Evolutionary conservation across 2,797 vertebrate genomes (phyloP).

Genomic region (Pyrrhura leucotis): DNA sequence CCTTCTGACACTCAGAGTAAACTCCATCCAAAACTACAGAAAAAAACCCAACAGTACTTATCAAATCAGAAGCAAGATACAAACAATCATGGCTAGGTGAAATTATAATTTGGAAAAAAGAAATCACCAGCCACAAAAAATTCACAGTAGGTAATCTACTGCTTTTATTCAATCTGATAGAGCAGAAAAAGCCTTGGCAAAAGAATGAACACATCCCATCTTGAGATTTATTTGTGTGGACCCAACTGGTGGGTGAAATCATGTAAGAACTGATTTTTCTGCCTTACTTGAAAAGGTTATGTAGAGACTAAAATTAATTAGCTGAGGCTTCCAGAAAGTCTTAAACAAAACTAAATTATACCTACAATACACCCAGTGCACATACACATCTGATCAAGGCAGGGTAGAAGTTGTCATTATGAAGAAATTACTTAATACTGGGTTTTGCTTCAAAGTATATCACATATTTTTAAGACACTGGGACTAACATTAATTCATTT

Average conservation of each 20-base stretch:
- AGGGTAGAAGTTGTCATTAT: background rate
- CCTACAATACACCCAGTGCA: background rate
- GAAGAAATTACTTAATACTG: background rate
- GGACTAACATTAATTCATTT: slow-evolving; percentile 70
- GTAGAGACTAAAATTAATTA: slow-evolving; percentile 26
- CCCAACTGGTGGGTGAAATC: slow-evolving; percentile 9
- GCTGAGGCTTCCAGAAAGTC: background rate
- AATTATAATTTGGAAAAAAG: background rate
- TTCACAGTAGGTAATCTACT: background rate
- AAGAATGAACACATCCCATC: slow-evolving; percentile 16
- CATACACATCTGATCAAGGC: background rate
- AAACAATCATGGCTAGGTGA: background rate
- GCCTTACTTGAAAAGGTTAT: slow-evolving; percentile 30
- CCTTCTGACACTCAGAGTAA: background rate
- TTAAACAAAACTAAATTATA: slow-evolving; percentile 28
- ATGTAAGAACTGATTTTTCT: slow-evolving; percentile 46
- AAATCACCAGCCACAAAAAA: background rate
- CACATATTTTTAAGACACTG: slow-evolving; percentile 46
- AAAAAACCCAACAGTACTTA: background rate
- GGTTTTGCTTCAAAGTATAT: background rate
- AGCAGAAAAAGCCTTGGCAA: slow-evolving; percentile 33
- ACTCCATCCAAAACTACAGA: background rate
- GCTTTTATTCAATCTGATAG: slow-evolving; percentile 32
- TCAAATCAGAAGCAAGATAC: background rate
- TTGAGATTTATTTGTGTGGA: slow-evolving; percentile 45